Conservation (phyloP, 2,888 invertebrate genomes). For the Phengaris arion region DNA sequence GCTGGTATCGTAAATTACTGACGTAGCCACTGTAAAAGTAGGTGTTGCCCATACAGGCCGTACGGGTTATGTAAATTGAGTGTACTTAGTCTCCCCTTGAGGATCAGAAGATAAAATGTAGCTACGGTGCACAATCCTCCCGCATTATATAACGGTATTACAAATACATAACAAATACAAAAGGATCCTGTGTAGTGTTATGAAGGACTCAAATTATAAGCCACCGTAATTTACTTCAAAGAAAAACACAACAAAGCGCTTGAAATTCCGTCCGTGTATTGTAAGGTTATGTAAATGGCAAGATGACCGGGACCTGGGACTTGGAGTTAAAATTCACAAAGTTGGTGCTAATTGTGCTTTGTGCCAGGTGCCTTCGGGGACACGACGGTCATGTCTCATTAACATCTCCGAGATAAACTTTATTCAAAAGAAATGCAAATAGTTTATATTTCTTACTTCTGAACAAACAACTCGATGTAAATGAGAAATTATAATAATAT, state of each 20-base stretch:
- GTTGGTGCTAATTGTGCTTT: conserved; percentile 65
- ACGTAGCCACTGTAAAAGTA: too few relatives aligned
- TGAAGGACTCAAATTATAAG: conserved; percentile 10
- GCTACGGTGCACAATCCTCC: too few relatives aligned
- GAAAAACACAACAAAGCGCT: conserved; percentile 24
- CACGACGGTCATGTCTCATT: conserved; percentile 32
- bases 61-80: too few relatives aligned
- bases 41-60: too few relatives aligned
- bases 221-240: conserved; percentile 4
- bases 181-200: background rate
- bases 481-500: background rate
- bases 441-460: background rate
- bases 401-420: conserved; percentile 13
- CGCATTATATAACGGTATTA: too few relatives aligned
- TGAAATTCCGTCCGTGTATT: conserved; percentile 22
- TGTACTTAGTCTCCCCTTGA: too few relatives aligned
- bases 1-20: too few relatives aligned
- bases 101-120: too few relatives aligned
- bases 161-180: background rate
- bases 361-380: conserved; percentile 45
- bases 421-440: conserved; percentile 8
- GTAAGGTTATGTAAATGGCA: conserved; percentile 33
- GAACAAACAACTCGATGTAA: background rate
- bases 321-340: conserved; percentile 68
- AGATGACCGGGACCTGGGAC: conserved; percentile 53